These are phyloP conservation scores for Matsumyia berberina DNA, from an alignment of 2,888 invertebrate genomes.

Conservation along the genomic window DNA sequence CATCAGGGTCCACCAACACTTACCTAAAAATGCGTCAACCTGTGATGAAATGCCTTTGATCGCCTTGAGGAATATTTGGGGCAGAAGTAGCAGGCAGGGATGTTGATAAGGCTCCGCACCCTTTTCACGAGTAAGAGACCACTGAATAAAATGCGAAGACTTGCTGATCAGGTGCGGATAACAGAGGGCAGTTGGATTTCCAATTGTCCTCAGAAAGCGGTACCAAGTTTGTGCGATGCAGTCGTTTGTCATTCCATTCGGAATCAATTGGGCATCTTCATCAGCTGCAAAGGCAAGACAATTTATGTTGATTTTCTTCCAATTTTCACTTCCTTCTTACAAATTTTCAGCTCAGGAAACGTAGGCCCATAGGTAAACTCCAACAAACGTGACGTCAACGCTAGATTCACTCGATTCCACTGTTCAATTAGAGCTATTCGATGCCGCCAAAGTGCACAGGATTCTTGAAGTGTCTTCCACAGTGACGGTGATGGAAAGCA, in stretches of 20 bases:
- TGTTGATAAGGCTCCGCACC: constrained; percentile 95
- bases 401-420: constrained; percentile 96
- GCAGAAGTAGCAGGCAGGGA: constrained; percentile 92
- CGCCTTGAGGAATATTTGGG: constrained; percentile 95
- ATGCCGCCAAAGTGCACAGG: constrained; percentile 97
- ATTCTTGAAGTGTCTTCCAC: constrained; percentile 97
- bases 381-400: constrained; percentile 93
- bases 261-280: constrained; percentile 93
- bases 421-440: constrained; percentile 96
- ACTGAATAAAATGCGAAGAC: constrained; percentile 89
- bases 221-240: constrained; percentile 98
- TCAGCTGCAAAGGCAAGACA: constrained; percentile 86
- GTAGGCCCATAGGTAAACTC: constrained; percentile 94
- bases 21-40: constrained; percentile 98
- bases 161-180: constrained; percentile 91
- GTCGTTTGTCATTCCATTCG: constrained; percentile 93
- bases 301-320: neutral
- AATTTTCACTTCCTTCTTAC: constrained; percentile 84
- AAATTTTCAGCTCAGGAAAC: constrained; percentile 92
- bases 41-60: constrained; percentile 96
- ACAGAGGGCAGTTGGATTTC: constrained; percentile 96
- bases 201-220: constrained; percentile 95
- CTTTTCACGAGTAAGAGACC: constrained; percentile 91
- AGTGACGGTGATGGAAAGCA: constrained; percentile 97
- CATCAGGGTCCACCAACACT: constrained; percentile 77